Base-by-base conservation (phyloP, 2,888 invertebrate genomes). In the Crossocerus cetratus region DNA sequence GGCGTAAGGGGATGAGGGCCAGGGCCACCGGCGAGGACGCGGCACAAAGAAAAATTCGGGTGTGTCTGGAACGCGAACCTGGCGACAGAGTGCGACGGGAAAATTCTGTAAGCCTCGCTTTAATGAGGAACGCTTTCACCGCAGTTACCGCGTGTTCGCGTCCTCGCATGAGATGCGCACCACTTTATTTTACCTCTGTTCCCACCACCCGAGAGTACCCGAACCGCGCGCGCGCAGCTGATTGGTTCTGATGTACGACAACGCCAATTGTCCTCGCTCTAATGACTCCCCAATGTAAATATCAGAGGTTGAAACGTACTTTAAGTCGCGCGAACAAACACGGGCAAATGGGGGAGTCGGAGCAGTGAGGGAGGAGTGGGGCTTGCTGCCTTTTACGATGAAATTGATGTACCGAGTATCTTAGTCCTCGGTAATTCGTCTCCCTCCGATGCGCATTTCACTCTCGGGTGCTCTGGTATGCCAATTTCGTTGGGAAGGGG, bases 11-110 rank as follows among this genome's bases (percentile, higher is more conserved):
- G 69, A 78, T 77, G 74, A 70, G 68, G 58, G 23, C 61, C 53
- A 55, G n/a, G n/a, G n/a, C n/a, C 63, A 42, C 53, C 62, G 67
- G 63, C 32, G 57, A 54, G 43, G 72, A 42, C 42, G 43, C 13
- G 69, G 62, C 69, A 80, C 74, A 82, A 83, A 82, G 77, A 77
- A 82, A 77, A 81, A 81, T 82, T 83, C 69, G 81, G 73, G 62
- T 65, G 64, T 72, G 81, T 83, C 72, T 69, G 67, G 70, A 71
- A 68, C 49, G 58, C 32, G 58, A 49, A n/a, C 49, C n/a, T 49
- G 16, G 14, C 14, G 49, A 16, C 57, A 65, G 69, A 22, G 63
- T 58, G 64, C 65, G 72, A 73, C 70, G 64, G 63, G 61, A 69
- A 74, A 74, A 77, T 64, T 57, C 61, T 71, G 65, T 58, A 32